Evolutionary conservation across 2,797 vertebrate genomes (phyloP), one percentile per base, ranked within the genome.

Genomic region (Danio jaintianensis): DNA sequence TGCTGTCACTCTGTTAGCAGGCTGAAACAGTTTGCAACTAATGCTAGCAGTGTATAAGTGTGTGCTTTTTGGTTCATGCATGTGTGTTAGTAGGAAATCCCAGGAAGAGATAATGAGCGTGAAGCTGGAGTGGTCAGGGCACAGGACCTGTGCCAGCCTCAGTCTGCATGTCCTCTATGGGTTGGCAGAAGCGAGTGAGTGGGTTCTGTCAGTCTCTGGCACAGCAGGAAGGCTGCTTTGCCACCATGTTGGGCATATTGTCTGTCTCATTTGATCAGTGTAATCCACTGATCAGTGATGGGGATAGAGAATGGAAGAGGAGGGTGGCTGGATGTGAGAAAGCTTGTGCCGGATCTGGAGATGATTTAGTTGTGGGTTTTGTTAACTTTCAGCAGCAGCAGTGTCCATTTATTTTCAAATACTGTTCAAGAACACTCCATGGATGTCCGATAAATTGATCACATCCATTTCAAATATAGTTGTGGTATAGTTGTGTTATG

Each of bases 221-320:
- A 83, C 70, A 16, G 76, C 81, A 75, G 75, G 75, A 75, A 52
- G 42, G 59, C 69, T 82, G 75, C 72, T 70, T 71, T 83, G 83
- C 82, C 78, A 76, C 79, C 80, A 82, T 74, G 77, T 70, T 82
- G 64, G 80, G 72, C 79, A 86, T 84, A 83, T 83, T 79, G 77
- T 86, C 81, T 82, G 85, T 86, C 86, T 86, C 81, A 82, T 84
- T 79, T 81, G 74, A 83, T 87, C 81, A 83, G 76, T 71, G 64
- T 82, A 85, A 87, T 80, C 48, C 83, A 80, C 79, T 81, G 84
- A 84, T 79, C 75, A 62, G 75, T 79, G 52, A 18, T 66, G 62
- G 73, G 43, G n/a, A 78, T 71, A 52, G 48, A 59, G 45, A 78
- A 42, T 52, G 16, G n/a, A 59, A 43, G 73, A 67, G 56, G 20